Conservation (phyloP, 1,140 invertebrate genomes). For the Trigoniulus corallinus region DNA sequence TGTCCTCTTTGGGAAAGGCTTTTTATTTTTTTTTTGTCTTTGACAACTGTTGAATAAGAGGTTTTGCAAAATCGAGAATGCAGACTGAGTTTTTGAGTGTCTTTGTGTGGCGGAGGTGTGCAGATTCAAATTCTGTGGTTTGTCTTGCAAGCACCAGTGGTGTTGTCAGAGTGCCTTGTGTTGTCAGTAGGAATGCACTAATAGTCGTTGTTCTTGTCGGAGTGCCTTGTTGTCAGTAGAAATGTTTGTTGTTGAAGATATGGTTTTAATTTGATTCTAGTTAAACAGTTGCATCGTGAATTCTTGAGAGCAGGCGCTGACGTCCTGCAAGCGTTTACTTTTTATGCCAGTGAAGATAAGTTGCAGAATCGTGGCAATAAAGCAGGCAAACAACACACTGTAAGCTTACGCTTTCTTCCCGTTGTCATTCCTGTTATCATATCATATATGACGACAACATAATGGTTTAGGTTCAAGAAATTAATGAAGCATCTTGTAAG, state of each 20-base stretch:
- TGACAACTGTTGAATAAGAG: no score
- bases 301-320: slow-evolving; percentile 28
- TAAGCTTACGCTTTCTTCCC: slow-evolving; percentile 10
- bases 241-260: not conserved
- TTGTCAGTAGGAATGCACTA: no score
- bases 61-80: no score
- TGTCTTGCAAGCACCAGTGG: no score
- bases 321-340: slow-evolving; percentile 29
- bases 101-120: no score
- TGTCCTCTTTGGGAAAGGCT: no score
- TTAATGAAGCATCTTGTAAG: slow-evolving; percentile 24
- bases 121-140: no score
- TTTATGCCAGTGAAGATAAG: slow-evolving; percentile 30
- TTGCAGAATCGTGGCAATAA: slow-evolving; percentile 25
- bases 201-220: no score
- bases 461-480: slow-evolving; percentile 17
- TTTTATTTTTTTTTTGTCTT: no score
- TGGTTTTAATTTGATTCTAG: slow-evolving; percentile 13
- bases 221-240: not conserved
- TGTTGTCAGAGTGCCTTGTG: no score
- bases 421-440: not conserved
- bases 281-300: slow-evolving; percentile 23
- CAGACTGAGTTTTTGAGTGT: no score
- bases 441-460: not conserved
- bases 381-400: slow-evolving; percentile 20